phyloP scores from a whole-genome alignment of 1,140 invertebrate species.

The Phymastichus coffea region DNA sequence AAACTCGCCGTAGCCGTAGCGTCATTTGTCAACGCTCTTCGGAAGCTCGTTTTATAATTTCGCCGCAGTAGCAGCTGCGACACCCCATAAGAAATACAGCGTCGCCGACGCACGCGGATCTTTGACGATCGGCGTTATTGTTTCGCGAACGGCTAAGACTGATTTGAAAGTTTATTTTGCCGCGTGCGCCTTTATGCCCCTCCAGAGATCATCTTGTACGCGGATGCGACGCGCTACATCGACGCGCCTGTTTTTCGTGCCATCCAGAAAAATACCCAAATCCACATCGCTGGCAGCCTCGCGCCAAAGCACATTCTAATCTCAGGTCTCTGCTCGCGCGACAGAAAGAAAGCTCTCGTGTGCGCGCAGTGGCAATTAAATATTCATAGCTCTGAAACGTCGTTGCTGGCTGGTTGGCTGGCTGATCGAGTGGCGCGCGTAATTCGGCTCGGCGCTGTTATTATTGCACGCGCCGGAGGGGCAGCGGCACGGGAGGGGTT shows the following conservation, averaged over 20 bases:
- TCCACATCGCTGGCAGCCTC: too few relatives aligned
- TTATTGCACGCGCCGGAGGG: conserved; percentile 11
- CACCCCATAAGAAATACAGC: too few relatives aligned
- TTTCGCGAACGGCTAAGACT: background rate
- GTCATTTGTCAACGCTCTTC: conserved; percentile 56
- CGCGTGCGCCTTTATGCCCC: background rate
- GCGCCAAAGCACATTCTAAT: too few relatives aligned
- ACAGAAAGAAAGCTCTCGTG: too few relatives aligned
- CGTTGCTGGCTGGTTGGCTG: background rate
- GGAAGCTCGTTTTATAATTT: conserved; percentile 36
- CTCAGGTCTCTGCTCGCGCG: too few relatives aligned
- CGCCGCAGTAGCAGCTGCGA: conserved; percentile 19
- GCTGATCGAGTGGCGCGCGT: background rate
- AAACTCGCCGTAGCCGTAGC: conserved; percentile 54
- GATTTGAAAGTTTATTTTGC: conserved; percentile 16
- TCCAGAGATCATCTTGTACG: too few relatives aligned
- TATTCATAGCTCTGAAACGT: conserved; percentile 20
- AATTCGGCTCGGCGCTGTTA: background rate
- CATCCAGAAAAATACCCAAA: too few relatives aligned
- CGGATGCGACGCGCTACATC: too few relatives aligned
- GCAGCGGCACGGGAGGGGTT: conserved; percentile 24
- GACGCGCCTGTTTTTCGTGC: too few relatives aligned
- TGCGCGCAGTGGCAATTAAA: conserved; percentile 8
- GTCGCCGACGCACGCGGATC: background rate
- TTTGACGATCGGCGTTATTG: conserved; percentile 13